Evolutionary conservation across 2,888 invertebrate genomes (phyloP).

Genomic region (Chaetogeoica ovagalla): DNA sequence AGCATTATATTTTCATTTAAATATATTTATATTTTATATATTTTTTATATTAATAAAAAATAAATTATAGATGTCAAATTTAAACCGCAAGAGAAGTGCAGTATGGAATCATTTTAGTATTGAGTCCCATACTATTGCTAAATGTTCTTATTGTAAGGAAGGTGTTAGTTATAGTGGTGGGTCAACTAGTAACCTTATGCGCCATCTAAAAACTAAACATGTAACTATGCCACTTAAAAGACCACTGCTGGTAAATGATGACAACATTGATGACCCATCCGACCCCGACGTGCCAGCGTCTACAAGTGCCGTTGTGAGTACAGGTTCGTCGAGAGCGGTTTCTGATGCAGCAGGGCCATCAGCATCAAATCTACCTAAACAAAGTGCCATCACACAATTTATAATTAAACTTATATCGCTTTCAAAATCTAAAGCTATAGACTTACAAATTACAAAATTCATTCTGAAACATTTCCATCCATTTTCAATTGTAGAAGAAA

Average conservation of each 20-base stretch:
- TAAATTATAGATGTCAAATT: too few species aligned
- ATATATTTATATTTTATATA: too few species aligned
- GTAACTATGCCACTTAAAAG: not conserved
- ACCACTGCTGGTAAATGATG: not conserved
- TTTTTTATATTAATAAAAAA: too few species aligned
- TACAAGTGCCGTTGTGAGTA: not conserved
- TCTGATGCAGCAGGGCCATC: not conserved
- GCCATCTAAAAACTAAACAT: slow-evolving; percentile 49
- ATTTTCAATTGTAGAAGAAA: slow-evolving; percentile 53
- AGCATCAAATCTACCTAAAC: not conserved
- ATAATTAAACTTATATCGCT: not conserved
- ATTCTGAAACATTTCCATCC: slow-evolving; percentile 51
- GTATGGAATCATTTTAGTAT: not conserved
- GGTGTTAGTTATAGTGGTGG: slow-evolving; percentile 32
- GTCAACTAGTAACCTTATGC: slow-evolving; percentile 40
- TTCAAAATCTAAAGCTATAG: not conserved
- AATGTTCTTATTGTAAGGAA: not conserved
- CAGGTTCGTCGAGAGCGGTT: not conserved
- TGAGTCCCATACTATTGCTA: not conserved
- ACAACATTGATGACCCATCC: not conserved
- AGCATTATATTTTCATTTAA: too few species aligned
- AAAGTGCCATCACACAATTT: not conserved
- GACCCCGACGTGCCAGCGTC: too few species aligned
- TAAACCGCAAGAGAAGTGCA: not conserved
- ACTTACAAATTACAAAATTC: not conserved